Conservation (phyloP, 1,140 invertebrate species). For the Drosophila simulans region DNA sequence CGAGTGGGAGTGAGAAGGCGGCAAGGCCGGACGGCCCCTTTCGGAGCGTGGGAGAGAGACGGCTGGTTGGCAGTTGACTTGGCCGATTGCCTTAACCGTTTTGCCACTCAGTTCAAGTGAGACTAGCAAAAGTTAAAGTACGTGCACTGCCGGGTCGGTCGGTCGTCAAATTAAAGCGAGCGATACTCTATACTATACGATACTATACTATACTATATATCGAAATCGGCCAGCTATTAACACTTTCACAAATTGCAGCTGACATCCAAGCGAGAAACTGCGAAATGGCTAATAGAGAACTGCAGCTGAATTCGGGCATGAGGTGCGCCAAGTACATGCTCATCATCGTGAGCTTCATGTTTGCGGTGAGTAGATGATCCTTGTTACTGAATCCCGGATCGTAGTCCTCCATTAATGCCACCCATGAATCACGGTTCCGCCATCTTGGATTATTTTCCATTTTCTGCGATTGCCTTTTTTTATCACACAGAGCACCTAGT, state of each 20-base stretch:
- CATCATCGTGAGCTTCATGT: slow-evolving; percentile 92
- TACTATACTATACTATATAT: slow-evolving; percentile 30
- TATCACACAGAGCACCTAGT: slow-evolving; percentile 16
- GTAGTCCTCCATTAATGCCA: background rate
- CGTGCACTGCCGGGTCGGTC: slow-evolving; percentile 36
- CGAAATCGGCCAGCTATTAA: slow-evolving; percentile 31
- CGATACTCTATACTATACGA: slow-evolving; percentile 4
- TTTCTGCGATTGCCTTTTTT: slow-evolving; percentile 22
- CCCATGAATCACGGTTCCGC: slow-evolving; percentile 58
- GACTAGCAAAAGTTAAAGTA: slow-evolving; percentile 74
- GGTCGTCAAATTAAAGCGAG: slow-evolving; percentile 20
- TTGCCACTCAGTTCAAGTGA: slow-evolving; percentile 71
- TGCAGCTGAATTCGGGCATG: slow-evolving; percentile 89
- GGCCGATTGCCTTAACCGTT: slow-evolving; percentile 56
- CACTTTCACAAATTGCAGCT: slow-evolving; percentile 36
- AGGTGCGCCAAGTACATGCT: slow-evolving; percentile 93
- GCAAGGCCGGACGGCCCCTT: slow-evolving; percentile 16
- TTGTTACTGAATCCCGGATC: background rate
- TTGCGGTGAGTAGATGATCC: slow-evolving; percentile 89
- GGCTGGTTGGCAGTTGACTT: slow-evolving; percentile 6
- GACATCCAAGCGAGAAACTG: slow-evolving; percentile 2
- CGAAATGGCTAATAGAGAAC: slow-evolving; percentile 75
- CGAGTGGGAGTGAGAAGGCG: slow-evolving; percentile 16
- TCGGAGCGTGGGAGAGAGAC: slow-evolving; percentile 30
- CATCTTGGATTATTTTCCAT: slow-evolving; percentile 50